Evolutionary conservation across 2,797 vertebrate species (phyloP).

Genomic region (Trichosurus vulpecula): DNA sequence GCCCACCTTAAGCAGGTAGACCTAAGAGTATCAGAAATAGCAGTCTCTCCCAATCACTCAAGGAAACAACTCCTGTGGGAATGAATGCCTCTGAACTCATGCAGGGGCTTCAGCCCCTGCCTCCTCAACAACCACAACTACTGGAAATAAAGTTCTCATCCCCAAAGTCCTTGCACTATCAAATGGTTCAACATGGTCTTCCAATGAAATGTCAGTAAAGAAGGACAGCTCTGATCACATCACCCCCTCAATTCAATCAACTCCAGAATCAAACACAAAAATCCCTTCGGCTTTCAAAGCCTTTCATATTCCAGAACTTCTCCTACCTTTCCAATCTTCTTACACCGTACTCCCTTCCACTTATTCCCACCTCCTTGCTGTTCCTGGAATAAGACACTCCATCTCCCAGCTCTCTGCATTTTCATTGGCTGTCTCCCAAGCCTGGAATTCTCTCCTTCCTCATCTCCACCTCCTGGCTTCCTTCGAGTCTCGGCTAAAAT

Average conservation of each 20-base stretch:
- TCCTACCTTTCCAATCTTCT: neutral
- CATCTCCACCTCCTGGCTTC: neutral
- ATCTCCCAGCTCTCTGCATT: neutral
- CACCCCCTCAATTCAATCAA: neutral
- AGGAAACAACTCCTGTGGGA: neutral
- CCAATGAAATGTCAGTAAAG: neutral
- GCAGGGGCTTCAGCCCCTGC: neutral
- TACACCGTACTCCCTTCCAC: neutral
- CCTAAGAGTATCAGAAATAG: neutral
- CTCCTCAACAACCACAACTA: neutral
- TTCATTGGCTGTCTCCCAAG: neutral
- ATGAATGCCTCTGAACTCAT: neutral
- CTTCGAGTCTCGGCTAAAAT: neutral
- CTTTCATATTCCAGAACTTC: neutral
- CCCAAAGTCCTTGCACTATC: neutral
- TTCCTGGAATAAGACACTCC: neutral
- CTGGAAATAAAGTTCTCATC: neutral
- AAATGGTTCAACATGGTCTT: neutral
- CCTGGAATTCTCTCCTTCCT: neutral
- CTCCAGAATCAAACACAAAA: neutral
- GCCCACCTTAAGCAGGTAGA: neutral
- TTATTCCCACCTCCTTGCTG: neutral
- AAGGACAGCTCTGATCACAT: neutral
- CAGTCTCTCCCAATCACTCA: neutral
- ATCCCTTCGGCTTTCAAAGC: neutral